Conservation (phyloP, 2,797 vertebrate species). For the Tolypeutes matacus region DNA sequence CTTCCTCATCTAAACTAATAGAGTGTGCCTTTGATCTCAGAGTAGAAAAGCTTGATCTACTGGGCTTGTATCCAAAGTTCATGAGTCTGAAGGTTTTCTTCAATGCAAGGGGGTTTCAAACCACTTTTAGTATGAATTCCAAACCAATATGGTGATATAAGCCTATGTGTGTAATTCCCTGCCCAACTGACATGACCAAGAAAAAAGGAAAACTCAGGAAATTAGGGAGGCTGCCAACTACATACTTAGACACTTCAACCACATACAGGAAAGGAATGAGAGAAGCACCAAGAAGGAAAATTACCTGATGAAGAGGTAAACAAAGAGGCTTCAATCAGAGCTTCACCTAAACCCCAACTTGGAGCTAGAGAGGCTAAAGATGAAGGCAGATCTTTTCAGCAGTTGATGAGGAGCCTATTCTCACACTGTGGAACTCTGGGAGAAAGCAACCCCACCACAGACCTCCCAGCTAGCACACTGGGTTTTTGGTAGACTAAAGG, state of each 20-base stretch:
- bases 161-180: slow-evolving; percentile 31
- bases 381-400: background rate
- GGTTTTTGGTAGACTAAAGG: background rate
- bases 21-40: background rate
- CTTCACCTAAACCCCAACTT: background rate
- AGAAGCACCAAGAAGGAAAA: background rate
- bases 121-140: slow-evolving; percentile 45
- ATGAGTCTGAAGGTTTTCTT: slow-evolving; percentile 57
- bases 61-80: slow-evolving; percentile 59
- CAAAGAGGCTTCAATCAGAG: background rate
- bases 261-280: background rate
- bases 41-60: background rate
- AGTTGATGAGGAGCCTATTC: background rate
- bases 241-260: background rate
- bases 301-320: background rate
- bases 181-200: background rate
- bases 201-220: slow-evolving; percentile 11
- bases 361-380: background rate
- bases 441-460: background rate
- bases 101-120: background rate
- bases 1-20: slow-evolving; percentile 50
- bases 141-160: slow-evolving; percentile 50
- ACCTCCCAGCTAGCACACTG: accelerated
- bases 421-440: background rate
- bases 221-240: background rate